These are phyloP conservation scores for Centroberyx gerrardi DNA, from an alignment of 2,797 vertebrate species.

Conservation along the genomic window DNA sequence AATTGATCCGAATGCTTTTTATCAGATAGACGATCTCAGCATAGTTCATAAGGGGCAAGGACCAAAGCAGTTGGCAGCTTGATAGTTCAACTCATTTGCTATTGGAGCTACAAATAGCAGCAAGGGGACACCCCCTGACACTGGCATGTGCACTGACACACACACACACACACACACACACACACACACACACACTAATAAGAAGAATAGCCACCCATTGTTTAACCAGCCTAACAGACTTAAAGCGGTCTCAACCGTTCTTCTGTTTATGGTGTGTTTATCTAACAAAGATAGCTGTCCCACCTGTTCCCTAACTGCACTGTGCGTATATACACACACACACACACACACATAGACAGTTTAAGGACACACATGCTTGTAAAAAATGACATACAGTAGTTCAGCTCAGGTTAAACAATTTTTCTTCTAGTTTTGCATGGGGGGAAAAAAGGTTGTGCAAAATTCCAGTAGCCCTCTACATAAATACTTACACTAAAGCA, in stretches of 20 bases:
- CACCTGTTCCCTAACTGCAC: constrained; percentile 80
- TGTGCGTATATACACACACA: constrained; percentile 3
- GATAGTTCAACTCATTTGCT: constrained; percentile 52
- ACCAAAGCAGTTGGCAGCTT: constrained; percentile 35
- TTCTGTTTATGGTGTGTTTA: constrained; percentile 74
- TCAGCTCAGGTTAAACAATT: not conserved
- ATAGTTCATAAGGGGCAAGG: constrained; percentile 16
- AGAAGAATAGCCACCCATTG: constrained; percentile 69
- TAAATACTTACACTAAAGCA: too few species aligned
- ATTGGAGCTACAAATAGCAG: constrained; percentile 44
- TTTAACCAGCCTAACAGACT: constrained; percentile 75
- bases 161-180: constrained; percentile 39
- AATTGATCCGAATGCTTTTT: not conserved
- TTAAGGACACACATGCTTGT: constrained; percentile 6
- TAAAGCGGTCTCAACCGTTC: constrained; percentile 67
- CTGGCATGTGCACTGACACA: constrained; percentile 37
- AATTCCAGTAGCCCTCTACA: too few species aligned
- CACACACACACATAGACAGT: constrained; percentile 1
- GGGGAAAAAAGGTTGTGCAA: not conserved
- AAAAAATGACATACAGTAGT: constrained; percentile 6
- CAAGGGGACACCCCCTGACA: constrained; percentile 8
- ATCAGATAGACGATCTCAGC: not conserved
- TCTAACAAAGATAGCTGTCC: constrained; percentile 67
- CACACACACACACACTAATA: constrained; percentile 24
- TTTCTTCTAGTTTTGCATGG: not conserved